Evolutionary conservation across 1,140 invertebrate species (phyloP).

Genomic region (Zaprionus ghesquierei): DNA sequence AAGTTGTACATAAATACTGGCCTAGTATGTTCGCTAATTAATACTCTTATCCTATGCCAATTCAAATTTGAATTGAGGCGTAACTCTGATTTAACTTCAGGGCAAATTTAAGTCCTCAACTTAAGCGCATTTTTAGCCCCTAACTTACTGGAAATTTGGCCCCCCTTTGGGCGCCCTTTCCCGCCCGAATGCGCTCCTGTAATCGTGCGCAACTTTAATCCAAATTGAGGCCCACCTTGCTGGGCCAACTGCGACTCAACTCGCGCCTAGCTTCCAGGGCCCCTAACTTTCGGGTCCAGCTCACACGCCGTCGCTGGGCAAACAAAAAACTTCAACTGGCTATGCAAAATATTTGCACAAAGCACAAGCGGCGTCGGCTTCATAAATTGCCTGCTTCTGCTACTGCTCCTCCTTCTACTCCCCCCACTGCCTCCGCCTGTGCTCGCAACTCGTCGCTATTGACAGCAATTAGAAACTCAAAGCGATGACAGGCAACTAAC

Average conservation of each 20-base stretch:
- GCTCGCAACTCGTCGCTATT: conserved; percentile 39
- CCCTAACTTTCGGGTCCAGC: neutral
- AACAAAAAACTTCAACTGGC: conserved; percentile 72
- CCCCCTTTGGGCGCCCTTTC: neutral
- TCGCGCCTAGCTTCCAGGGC: neutral
- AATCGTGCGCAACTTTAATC: neutral
- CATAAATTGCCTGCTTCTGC: conserved; percentile 47
- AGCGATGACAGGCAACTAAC: conserved; percentile 61
- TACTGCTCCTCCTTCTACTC: neutral
- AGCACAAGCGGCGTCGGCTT: conserved; percentile 45
- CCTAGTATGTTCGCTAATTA: too few species aligned
- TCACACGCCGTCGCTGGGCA: conserved; percentile 27
- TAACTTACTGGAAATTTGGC: too few species aligned
- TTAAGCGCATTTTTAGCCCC: too few species aligned
- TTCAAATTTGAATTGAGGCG: too few species aligned
- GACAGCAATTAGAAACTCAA: conserved; percentile 79
- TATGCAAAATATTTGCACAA: conserved; percentile 77
- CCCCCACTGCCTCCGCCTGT: neutral
- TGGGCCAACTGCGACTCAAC: neutral
- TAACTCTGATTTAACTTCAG: too few species aligned
- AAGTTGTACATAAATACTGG: too few species aligned
- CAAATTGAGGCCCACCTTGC: neutral
- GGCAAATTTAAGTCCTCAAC: too few species aligned
- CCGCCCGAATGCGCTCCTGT: neutral
- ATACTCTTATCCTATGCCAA: too few species aligned